phyloP scores from a whole-genome alignment of 2,113 vertebrate genomes.

The Heptranchias perlo region DNA sequence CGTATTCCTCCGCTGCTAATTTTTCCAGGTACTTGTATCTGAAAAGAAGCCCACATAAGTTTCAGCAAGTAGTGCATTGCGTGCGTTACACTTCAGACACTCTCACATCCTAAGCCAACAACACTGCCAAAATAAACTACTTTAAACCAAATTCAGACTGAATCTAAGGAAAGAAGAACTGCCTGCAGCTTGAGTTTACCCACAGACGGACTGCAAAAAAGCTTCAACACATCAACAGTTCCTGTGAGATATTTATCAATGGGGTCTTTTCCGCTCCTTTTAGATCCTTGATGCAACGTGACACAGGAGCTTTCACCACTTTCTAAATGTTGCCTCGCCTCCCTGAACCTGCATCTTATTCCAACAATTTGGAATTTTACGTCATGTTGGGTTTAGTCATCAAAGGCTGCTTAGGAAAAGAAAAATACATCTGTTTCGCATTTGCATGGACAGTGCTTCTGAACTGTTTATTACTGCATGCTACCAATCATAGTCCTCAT shows the following conservation, averaged over 20 bases:
- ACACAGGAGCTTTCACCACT: constrained; percentile 4
- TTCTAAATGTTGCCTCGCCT: constrained; percentile 41
- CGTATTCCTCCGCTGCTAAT: constrained; percentile 76
- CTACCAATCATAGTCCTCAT: constrained; percentile 70
- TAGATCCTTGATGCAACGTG: background rate
- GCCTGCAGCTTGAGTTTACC: background rate
- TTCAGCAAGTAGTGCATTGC: constrained; percentile 46
- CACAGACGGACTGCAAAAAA: constrained; percentile 26
- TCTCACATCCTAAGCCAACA: background rate
- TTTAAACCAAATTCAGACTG: background rate
- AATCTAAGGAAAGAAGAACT: background rate
- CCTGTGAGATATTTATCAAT: background rate
- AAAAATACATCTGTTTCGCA: constrained; percentile 77
- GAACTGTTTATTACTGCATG: constrained; percentile 74
- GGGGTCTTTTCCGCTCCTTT: background rate
- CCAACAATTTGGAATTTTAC: constrained; percentile 70
- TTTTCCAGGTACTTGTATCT: constrained; percentile 91
- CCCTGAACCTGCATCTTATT: constrained; percentile 65
- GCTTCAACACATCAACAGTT: background rate
- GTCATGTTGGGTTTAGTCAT: constrained; percentile 77
- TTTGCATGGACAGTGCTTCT: constrained; percentile 65
- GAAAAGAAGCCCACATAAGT: constrained; percentile 63
- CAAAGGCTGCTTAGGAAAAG: constrained; percentile 76
- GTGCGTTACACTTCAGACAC: background rate
- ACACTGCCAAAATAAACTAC: constrained; percentile 10